phyloP scores from a whole-genome alignment of 2,888 invertebrate species.

The Cyaniris semiargus region DNA sequence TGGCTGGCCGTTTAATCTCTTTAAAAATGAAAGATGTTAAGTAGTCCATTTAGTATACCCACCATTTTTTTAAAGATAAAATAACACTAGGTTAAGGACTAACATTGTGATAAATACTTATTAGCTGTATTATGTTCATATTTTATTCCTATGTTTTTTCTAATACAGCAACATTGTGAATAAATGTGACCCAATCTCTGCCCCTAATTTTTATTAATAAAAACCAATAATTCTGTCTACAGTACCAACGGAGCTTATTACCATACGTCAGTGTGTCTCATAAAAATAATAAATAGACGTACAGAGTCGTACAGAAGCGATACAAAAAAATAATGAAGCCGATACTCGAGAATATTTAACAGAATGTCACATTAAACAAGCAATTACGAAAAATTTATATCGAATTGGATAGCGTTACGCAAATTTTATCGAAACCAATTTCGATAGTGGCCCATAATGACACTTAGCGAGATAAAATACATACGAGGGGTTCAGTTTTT shows the following conservation, averaged over 20 bases:
- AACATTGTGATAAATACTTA: too few relatives aligned
- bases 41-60: too few relatives aligned
- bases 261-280: constrained; percentile 50
- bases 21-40: too few relatives aligned
- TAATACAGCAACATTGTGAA: constrained; percentile 35
- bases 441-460: constrained; percentile 67
- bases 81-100: too few relatives aligned
- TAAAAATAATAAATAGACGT: constrained; percentile 45
- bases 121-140: too few relatives aligned
- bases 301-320: constrained; percentile 40
- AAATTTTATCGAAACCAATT: constrained; percentile 74
- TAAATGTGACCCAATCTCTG: not conserved
- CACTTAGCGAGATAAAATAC: constrained; percentile 64
- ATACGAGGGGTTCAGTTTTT: constrained; percentile 65
- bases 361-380: constrained; percentile 59
- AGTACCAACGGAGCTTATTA: constrained; percentile 42
- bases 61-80: too few relatives aligned
- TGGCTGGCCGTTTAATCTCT: too few relatives aligned
- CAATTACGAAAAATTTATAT: constrained; percentile 73
- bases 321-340: constrained; percentile 42
- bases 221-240: not conserved
- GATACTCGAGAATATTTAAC: constrained; percentile 48
- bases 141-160: too few relatives aligned
- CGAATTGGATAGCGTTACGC: constrained; percentile 60
- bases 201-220: not conserved